phyloP scores from a whole-genome alignment of 2,113 vertebrate species.

The Paradoxurus hermaphroditus region DNA sequence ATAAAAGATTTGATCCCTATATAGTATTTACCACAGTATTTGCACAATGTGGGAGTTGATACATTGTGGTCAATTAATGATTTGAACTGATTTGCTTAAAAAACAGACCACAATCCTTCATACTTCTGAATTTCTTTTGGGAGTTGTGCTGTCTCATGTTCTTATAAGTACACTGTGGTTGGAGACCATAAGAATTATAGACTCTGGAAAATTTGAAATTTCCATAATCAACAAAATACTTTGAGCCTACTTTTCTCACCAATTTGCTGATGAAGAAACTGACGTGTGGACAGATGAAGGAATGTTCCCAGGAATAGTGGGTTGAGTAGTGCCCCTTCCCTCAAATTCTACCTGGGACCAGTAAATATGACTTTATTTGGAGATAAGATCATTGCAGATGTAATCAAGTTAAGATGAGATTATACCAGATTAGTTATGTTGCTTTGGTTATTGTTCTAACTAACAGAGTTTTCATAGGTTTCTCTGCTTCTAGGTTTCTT shows the following conservation, averaged over 20 bases:
- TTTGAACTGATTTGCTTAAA: slow-evolving; percentile 24
- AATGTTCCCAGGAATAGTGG: neutral
- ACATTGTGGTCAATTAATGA: slow-evolving; percentile 32
- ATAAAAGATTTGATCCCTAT: neutral
- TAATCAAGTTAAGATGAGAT: neutral
- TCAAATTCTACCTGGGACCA: neutral
- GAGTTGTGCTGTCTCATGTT: neutral
- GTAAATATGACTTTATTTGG: slow-evolving; percentile 9
- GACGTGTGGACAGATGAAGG: neutral
- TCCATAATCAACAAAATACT: slow-evolving; percentile 1
- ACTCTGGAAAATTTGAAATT: slow-evolving; percentile 8
- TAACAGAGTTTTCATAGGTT: neutral
- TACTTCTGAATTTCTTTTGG: slow-evolving; percentile 6
- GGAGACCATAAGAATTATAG: neutral
- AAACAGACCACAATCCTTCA: neutral
- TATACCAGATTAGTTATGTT: neutral
- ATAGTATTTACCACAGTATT: neutral
- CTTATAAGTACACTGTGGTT: neutral
- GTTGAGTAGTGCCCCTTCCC: neutral
- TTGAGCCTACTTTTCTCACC: neutral
- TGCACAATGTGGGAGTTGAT: neutral
- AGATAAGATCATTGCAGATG: neutral
- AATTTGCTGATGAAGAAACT: neutral
- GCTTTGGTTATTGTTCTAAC: slow-evolving; percentile 8
- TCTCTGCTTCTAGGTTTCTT: neutral